Conservation (phyloP, 2,113 vertebrate species). For the Rhabdornis inornatus region DNA sequence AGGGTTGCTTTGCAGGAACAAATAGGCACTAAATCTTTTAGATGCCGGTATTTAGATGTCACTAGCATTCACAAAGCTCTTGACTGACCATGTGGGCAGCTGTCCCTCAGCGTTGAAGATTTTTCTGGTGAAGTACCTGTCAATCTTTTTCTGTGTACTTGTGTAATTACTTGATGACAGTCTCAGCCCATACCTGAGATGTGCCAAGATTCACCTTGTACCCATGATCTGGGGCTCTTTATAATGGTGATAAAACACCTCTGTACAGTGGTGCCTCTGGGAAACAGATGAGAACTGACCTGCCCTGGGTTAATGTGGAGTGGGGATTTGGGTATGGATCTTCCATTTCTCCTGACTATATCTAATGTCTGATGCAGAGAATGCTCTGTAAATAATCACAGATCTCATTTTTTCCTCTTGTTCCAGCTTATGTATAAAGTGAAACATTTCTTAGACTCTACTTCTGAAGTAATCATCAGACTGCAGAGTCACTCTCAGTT, state of each 20-base stretch:
- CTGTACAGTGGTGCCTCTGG: not conserved
- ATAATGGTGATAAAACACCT: not conserved
- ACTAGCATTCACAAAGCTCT: not conserved
- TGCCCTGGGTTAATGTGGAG: not conserved
- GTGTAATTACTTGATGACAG: not conserved
- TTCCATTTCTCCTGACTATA: not conserved
- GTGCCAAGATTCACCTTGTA: not conserved
- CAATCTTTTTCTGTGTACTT: not conserved
- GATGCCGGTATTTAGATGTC: not conserved
- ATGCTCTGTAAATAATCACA: not conserved
- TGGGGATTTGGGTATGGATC: not conserved
- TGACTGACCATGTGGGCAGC: not conserved
- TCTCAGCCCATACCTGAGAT: not conserved
- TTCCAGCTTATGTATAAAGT: not conserved
- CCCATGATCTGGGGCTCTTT: not conserved
- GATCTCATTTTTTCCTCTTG: not conserved
- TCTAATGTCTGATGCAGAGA: not conserved
- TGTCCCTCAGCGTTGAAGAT: not conserved
- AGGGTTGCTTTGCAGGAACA: not conserved
- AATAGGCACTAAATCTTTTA: not conserved
- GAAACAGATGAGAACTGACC: not conserved
- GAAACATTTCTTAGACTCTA: not conserved
- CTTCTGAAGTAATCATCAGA: not conserved
- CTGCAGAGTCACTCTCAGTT: not conserved
- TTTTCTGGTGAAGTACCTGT: not conserved